Evolutionary conservation across 2,888 invertebrate species (phyloP).

Genomic region (Nomada ruficornis): DNA sequence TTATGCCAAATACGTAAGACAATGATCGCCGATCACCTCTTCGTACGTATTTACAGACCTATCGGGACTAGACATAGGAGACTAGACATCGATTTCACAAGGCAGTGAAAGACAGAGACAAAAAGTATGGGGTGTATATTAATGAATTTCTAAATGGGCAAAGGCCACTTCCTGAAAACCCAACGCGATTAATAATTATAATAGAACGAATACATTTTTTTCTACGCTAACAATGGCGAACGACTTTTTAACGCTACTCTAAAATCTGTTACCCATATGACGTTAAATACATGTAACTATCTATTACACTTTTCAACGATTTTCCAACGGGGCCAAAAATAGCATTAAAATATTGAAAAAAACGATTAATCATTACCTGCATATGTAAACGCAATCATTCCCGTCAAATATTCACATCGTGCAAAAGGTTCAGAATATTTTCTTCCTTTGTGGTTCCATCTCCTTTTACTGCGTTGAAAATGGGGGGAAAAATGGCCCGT

Average conservation of each 20-base stretch:
- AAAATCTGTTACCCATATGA: background rate
- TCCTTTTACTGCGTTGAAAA: too few species aligned
- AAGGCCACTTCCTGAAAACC: background rate
- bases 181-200: background rate
- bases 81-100: background rate
- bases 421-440: too few species aligned
- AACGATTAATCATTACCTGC: too few species aligned
- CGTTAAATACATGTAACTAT: background rate
- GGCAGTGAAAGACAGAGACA: background rate
- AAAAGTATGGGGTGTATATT: background rate
- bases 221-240: background rate
- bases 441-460: too few species aligned
- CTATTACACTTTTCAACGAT: too few species aligned
- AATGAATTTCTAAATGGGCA: constrained; percentile 13
- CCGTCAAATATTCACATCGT: too few species aligned
- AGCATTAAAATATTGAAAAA: too few species aligned
- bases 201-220: background rate
- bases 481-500: too few species aligned
- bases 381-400: too few species aligned
- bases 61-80: constrained; percentile 9
- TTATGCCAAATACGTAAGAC: constrained; percentile 3
- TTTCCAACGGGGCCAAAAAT: too few species aligned
- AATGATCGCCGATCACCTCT: constrained; percentile 4
- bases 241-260: background rate
- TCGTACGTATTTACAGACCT: constrained; percentile 1